Conservation (phyloP, 2,797 vertebrate genomes). For the Trachops cirrhosus region DNA sequence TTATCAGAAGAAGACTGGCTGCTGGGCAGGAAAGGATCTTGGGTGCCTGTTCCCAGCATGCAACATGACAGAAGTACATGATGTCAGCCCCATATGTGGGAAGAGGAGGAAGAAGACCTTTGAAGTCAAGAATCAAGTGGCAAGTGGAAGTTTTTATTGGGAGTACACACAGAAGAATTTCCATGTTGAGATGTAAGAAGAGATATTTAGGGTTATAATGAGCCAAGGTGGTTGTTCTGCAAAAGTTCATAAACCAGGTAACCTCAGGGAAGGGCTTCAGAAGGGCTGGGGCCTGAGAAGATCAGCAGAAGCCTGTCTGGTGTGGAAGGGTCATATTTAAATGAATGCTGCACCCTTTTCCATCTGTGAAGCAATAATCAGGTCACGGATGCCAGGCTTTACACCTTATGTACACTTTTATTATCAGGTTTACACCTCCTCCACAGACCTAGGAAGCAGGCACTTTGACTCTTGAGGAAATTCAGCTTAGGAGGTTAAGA, state of each 20-base stretch:
- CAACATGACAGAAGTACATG: background rate
- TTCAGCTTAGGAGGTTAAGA: background rate
- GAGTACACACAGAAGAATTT: background rate
- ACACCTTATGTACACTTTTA: background rate
- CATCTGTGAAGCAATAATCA: background rate
- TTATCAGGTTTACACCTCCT: background rate
- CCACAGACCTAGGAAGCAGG: background rate
- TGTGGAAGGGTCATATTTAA: accelerated
- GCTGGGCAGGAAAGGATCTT: background rate
- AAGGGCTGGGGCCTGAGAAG: background rate
- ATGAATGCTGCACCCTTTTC: background rate
- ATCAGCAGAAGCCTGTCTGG: background rate
- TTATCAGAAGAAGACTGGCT: background rate
- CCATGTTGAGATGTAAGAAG: background rate
- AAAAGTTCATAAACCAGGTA: background rate
- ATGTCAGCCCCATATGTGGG: background rate
- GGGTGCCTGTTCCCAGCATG: background rate
- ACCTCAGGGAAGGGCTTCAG: background rate
- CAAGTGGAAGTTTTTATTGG: no score
- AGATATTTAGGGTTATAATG: background rate
- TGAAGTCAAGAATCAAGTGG: background rate
- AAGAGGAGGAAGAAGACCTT: background rate
- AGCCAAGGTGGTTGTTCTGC: background rate
- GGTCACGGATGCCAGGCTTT: background rate
- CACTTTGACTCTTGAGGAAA: background rate